A percentile compares a stretch with the other conserved stretches of the same genome.
Evolutionary conservation across 2,113 vertebrate genomes (phyloP).

Genomic region (Colistium nudipinnis): DNA sequence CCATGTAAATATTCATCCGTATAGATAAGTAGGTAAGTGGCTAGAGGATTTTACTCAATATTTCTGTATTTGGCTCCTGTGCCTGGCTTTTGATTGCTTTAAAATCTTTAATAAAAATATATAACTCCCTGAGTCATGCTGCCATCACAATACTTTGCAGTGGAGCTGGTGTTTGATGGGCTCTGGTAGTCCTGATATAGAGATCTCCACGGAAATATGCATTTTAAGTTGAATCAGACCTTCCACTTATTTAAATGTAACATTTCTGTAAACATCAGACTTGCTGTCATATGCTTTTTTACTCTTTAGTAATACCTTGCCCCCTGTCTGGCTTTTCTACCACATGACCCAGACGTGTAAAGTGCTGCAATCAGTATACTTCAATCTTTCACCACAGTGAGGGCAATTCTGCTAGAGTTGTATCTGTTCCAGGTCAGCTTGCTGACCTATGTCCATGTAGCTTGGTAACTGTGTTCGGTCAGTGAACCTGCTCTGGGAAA

Average conservation of each 20-base stretch:
- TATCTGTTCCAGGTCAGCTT: neutral
- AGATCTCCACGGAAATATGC: neutral
- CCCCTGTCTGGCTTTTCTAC: conserved; percentile 34
- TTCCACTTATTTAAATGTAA: too few relatives aligned
- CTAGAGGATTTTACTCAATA: neutral
- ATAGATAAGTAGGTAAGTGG: neutral
- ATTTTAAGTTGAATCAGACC: conserved; percentile 7
- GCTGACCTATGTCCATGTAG: neutral
- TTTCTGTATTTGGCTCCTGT: neutral
- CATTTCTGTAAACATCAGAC: conserved; percentile 8
- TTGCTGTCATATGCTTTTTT: conserved; percentile 8
- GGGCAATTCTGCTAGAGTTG: neutral
- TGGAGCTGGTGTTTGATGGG: neutral
- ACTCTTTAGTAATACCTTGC: conserved; percentile 2
- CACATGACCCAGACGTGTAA: conserved; percentile 32
- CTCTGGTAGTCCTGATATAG: neutral
- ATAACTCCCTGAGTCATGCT: too few relatives aligned
- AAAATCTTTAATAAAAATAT: neutral
- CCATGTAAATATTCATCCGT: conserved; percentile 19
- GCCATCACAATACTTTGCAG: neutral
- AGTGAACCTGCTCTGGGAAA: neutral
- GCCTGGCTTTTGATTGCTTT: neutral
- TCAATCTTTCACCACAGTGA: neutral
- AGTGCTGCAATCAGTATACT: conserved; percentile 17
- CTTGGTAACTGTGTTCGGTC: neutral